Percentiles rank a stretch among this genome's conserved stretches.
Evolutionary conservation across 2,797 vertebrate genomes (phyloP).

Genomic region (Amazona finschi): DNA sequence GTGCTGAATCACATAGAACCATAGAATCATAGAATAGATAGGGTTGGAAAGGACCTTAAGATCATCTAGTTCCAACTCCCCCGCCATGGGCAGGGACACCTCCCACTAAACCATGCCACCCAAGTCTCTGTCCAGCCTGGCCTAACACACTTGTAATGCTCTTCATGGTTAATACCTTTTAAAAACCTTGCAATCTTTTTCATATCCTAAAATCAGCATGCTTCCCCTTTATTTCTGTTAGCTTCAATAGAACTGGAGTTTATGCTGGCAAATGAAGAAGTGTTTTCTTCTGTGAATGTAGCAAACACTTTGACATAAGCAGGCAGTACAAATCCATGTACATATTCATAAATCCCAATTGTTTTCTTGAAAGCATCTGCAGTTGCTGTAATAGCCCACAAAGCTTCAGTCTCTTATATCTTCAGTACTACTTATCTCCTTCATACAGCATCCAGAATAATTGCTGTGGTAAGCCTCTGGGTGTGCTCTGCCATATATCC

Average conservation of each 20-base stretch:
- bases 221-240: neutral
- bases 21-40: too few relatives aligned
- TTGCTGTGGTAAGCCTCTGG: neutral
- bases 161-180: neutral
- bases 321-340: neutral
- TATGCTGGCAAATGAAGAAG: neutral
- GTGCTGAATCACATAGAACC: neutral
- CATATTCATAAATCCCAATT: neutral
- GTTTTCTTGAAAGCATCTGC: neutral
- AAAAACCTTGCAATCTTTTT: neutral
- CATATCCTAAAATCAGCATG: neutral
- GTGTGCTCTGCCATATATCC: neutral
- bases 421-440: neutral
- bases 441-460: accelerated
- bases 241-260: neutral
- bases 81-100: too few relatives aligned
- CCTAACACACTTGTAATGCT: neutral
- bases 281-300: neutral
- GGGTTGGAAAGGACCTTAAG: too few relatives aligned
- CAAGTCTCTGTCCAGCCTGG: too few relatives aligned
- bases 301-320: neutral
- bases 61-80: too few relatives aligned
- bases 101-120: too few relatives aligned
- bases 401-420: neutral
- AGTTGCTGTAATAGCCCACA: neutral